phyloP scores from a whole-genome alignment of 2,113 vertebrate species.

The Lampris megalopsis region DNA sequence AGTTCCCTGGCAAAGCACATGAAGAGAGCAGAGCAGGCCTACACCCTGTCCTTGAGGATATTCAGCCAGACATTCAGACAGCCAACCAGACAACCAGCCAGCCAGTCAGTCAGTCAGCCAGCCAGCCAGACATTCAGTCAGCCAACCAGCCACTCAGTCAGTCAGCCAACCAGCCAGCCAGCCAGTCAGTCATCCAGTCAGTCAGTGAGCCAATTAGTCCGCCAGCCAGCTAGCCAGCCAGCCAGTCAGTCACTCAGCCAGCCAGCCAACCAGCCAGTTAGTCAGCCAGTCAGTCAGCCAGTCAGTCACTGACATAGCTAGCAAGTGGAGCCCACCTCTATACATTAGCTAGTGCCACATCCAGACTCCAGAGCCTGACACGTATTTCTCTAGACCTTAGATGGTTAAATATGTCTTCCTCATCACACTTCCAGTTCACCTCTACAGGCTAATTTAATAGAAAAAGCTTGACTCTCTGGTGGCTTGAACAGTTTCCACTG shows the following conservation, averaged over 20 bases:
- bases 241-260: slow-evolving; percentile 45
- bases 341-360: slow-evolving; percentile 5
- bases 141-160: slow-evolving; percentile 16
- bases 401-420: no score
- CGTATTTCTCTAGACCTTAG: no score
- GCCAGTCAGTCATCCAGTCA: slow-evolving; percentile 42
- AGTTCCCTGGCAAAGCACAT: slow-evolving; percentile 61
- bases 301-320: slow-evolving; percentile 18
- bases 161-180: slow-evolving; percentile 30
- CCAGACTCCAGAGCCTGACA: background rate
- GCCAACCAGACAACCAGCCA: slow-evolving; percentile 19
- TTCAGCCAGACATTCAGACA: slow-evolving; percentile 44
- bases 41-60: slow-evolving; percentile 64
- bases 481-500: background rate
- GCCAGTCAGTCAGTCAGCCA: slow-evolving; percentile 30
- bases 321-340: slow-evolving; percentile 18
- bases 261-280: slow-evolving; percentile 34
- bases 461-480: slow-evolving; percentile 15
- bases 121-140: slow-evolving; percentile 42
- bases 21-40: slow-evolving; percentile 52
- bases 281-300: slow-evolving; percentile 44
- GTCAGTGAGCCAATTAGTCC: background rate
- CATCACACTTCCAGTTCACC: no score
- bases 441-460: slow-evolving; percentile 33
- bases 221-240: slow-evolving; percentile 35